A percentile compares a stretch with the other conserved stretches of the same genome.
These are phyloP conservation scores for Nyctalus aviator DNA, from an alignment of 2,797 vertebrate species.

Conservation along the genomic window DNA sequence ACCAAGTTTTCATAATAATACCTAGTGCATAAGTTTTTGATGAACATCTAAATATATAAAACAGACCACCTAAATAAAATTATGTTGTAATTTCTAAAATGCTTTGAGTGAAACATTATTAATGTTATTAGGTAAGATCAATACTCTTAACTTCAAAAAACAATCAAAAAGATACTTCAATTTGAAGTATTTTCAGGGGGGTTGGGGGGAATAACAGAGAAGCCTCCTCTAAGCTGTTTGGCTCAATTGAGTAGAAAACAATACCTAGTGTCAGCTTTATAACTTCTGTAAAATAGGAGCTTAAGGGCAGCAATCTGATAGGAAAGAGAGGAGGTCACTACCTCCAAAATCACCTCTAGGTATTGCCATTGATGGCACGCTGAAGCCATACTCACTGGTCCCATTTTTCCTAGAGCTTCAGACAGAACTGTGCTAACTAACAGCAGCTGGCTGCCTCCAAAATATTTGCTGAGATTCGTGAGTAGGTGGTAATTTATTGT, in stretches of 20 bases:
- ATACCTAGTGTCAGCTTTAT: not conserved
- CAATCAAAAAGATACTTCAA: slow-evolving; percentile 21
- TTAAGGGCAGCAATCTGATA: not conserved
- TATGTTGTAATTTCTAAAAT: slow-evolving; percentile 19
- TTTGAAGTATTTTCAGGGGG: slow-evolving; percentile 47
- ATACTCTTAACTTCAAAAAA: slow-evolving; percentile 38
- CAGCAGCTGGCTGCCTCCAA: not conserved
- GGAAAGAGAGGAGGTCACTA: not conserved
- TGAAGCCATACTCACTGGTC: not conserved
- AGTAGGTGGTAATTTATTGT: not conserved
- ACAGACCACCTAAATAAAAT: not conserved
- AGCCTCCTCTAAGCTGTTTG: not conserved
- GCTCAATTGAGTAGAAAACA: not conserved
- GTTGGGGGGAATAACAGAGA: not conserved
- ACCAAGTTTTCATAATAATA: not conserved
- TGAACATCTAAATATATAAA: not conserved
- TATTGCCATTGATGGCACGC: too few species aligned
- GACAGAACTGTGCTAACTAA: not conserved
- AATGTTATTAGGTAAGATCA: slow-evolving; percentile 14
- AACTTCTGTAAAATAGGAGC: not conserved
- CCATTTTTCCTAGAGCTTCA: not conserved
- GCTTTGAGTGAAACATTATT: not conserved
- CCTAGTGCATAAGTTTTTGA: not conserved
- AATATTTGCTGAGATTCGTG: not conserved
- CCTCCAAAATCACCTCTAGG: not conserved